Evolutionary conservation across 2,888 invertebrate genomes (phyloP).

Genomic region (Panopea generosa): DNA sequence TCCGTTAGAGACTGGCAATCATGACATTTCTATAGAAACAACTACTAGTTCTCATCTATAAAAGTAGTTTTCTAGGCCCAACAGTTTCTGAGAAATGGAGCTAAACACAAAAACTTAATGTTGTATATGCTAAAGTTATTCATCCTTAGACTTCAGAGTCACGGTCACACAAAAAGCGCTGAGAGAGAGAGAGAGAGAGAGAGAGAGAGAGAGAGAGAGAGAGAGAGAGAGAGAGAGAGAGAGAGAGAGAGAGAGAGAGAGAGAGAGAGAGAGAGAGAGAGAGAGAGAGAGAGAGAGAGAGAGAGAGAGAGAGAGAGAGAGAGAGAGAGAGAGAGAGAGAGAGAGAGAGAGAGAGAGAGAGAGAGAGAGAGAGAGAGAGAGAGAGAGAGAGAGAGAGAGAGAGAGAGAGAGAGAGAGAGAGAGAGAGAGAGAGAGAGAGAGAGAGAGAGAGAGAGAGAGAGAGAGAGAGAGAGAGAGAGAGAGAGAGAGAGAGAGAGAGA

Average conservation of each 20-base stretch:
- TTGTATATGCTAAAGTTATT: too few species aligned
- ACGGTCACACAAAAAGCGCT: background rate
- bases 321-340: constrained; percentile 1
- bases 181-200: constrained; percentile 3
- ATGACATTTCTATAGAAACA: too few species aligned
- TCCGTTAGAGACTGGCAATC: too few species aligned
- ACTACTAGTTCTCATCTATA: too few species aligned
- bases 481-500: constrained; percentile 3
- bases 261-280: constrained; percentile 1
- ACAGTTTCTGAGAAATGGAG: too few species aligned
- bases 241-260: constrained; percentile 3
- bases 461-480: constrained; percentile 1
- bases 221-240: constrained; percentile 3
- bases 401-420: constrained; percentile 3
- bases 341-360: constrained; percentile 3
- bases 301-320: constrained; percentile 3
- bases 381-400: constrained; percentile 3
- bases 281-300: constrained; percentile 3
- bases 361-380: constrained; percentile 3
- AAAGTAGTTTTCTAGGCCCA: too few species aligned
- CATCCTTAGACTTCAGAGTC: too few species aligned
- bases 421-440: constrained; percentile 1
- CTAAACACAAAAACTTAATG: background rate
- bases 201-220: constrained; percentile 3
- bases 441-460: constrained; percentile 1